These are phyloP conservation scores for Asarcornis scutulata DNA, from an alignment of 2,113 vertebrate genomes.

Conservation along the genomic window DNA sequence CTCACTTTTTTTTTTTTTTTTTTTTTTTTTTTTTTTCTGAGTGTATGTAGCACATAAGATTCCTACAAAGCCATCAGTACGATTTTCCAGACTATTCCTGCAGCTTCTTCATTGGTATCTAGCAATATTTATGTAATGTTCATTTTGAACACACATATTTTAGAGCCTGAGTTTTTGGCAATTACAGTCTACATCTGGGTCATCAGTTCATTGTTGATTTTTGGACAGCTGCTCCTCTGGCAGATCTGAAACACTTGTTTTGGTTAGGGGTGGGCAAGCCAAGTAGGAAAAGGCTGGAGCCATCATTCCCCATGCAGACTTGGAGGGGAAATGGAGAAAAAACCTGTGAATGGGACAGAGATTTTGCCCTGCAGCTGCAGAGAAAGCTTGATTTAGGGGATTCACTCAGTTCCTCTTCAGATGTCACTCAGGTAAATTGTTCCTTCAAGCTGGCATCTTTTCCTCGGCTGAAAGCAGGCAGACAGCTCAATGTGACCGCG, in stretches of 20 bases:
- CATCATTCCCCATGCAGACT: neutral
- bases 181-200: neutral
- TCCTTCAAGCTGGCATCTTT: neutral
- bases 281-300: neutral
- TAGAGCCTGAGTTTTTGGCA: neutral
- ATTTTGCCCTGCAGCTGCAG: neutral
- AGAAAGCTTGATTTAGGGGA: slow-evolving; percentile 8
- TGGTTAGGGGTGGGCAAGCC: neutral
- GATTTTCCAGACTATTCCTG: neutral
- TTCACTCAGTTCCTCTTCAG: neutral
- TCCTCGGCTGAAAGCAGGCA: slow-evolving; percentile 17
- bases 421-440: slow-evolving; percentile 23
- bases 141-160: neutral
- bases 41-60: neutral
- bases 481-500: neutral
- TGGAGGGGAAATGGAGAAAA: neutral
- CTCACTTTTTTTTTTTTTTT: neutral
- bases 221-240: neutral
- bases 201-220: neutral
- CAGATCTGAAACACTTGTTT: neutral
- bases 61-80: neutral
- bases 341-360: neutral
- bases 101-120: neutral
- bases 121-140: neutral
- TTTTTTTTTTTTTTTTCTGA: neutral